Base-by-base conservation (phyloP, 2,888 invertebrate species). In the Plagiodera versicolora region DNA sequence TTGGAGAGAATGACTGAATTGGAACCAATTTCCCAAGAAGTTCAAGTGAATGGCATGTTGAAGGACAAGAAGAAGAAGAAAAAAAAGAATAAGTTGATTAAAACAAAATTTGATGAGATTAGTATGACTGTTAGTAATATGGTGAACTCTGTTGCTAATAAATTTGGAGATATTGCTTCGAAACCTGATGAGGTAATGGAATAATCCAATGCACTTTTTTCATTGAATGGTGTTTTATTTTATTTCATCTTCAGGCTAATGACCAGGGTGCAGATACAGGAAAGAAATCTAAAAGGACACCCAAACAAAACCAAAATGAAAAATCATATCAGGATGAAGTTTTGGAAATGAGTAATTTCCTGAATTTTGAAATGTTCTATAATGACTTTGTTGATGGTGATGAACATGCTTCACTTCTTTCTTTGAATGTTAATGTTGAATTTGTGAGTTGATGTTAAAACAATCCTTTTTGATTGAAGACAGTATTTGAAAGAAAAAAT, bases 361-460 rank as follows among this genome's bases (percentile, higher is more conserved):
- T 75, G 39, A 62, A 72, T 52, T 63, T 74, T 54, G 62, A 72
- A 19, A 51, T 74, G 28, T 62, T 70, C 16, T 74, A 67, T 47
- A 55, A 50, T 16, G 72, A 74, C 60, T 64, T 72, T 28, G 35
- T 59, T 45, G 64, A 71, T 6, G 61, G 64, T n/a, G 62, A 61
- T 1, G 62, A 67, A 39, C 67, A 56, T 59, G 67, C 61, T 58
- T 59, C 72, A 17, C 16, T 76, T 45, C 45, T 74, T 19, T 70
- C 71, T 35, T 59, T 76, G 20, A 71, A 68, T 48, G 62, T 70
- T 2, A 67, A 72, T 32, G 75, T 75, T 35, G 58, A 71, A 61
- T 66, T 72, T 67, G 76, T 76, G 67, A 67, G 69, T 69, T n/a
- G 39, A 44, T 30, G 9, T 9, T 14, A 35, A n/a, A n/a, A n/a